Percentiles rank a stretch among this genome's conserved stretches.
These are phyloP conservation scores for Platalea minor DNA, from an alignment of 2,797 vertebrate species.

Conservation along the genomic window DNA sequence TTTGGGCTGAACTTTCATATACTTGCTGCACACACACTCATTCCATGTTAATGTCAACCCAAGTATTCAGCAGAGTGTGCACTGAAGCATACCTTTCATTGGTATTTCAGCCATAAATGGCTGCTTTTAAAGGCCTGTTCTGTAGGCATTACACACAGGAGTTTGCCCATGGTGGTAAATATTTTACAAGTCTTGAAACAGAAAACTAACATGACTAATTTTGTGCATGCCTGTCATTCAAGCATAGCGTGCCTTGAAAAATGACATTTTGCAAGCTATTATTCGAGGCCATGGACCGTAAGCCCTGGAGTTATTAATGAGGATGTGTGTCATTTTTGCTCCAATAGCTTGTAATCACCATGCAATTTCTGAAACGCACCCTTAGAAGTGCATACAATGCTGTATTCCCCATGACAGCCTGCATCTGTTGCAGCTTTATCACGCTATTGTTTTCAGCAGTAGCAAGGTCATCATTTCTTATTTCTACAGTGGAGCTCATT, in stretches of 20 bases:
- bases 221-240: neutral
- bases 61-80: neutral
- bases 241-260: neutral
- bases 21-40: neutral
- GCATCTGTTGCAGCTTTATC: neutral
- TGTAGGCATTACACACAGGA: neutral
- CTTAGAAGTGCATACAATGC: neutral
- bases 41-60: neutral
- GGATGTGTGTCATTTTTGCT: neutral
- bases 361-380: neutral
- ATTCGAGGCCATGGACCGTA: neutral
- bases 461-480: neutral
- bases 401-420: neutral
- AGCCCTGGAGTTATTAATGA: neutral
- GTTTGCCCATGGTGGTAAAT: neutral
- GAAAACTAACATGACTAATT: neutral
- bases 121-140: neutral
- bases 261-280: conserved; percentile 8
- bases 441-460: neutral
- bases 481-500: neutral
- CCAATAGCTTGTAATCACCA: neutral
- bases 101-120: neutral
- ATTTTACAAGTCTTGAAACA: conserved; percentile 12
- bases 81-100: neutral
- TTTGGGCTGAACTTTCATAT: neutral